phyloP scores from a whole-genome alignment of 2,888 invertebrate genomes.

The Liposcelis brunnea region DNA sequence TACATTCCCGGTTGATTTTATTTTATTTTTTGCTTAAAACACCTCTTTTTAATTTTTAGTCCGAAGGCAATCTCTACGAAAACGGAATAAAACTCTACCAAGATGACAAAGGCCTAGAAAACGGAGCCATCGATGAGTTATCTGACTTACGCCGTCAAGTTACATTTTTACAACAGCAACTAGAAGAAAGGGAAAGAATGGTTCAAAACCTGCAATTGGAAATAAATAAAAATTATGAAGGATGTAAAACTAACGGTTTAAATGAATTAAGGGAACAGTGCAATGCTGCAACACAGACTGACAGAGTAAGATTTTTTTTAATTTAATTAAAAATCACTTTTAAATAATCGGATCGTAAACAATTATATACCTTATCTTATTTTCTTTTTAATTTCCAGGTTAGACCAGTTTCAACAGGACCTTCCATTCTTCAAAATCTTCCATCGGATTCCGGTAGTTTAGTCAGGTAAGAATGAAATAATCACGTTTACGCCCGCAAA shows the following conservation, averaged over 20 bases:
- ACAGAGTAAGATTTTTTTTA: constrained; percentile 53
- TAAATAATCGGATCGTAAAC: constrained; percentile 7
- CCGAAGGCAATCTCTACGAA: background rate
- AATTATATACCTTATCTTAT: too few species aligned
- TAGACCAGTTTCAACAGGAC: constrained; percentile 39
- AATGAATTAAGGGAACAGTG: constrained; percentile 34
- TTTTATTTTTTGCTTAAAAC: background rate
- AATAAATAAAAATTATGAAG: constrained; percentile 41
- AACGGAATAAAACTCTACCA: too few species aligned
- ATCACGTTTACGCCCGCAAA: background rate
- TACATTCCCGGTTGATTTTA: too few species aligned
- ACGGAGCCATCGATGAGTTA: too few species aligned
- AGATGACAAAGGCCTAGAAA: too few species aligned
- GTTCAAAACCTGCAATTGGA: constrained; percentile 64
- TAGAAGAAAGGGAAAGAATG: constrained; percentile 71
- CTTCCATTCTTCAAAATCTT: constrained; percentile 34
- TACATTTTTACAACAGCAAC: constrained; percentile 60
- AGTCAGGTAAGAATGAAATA: constrained; percentile 32
- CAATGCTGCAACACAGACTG: constrained; percentile 74
- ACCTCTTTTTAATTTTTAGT: constrained; percentile 7
- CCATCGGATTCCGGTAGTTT: constrained; percentile 33
- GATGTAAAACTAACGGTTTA: constrained; percentile 9
- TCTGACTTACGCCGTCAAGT: constrained; percentile 57
- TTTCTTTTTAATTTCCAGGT: constrained; percentile 25
- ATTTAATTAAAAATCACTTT: constrained; percentile 7